Evolutionary conservation across 2,113 vertebrate species (phyloP).

Genomic region (Corynorhinus townsendii): DNA sequence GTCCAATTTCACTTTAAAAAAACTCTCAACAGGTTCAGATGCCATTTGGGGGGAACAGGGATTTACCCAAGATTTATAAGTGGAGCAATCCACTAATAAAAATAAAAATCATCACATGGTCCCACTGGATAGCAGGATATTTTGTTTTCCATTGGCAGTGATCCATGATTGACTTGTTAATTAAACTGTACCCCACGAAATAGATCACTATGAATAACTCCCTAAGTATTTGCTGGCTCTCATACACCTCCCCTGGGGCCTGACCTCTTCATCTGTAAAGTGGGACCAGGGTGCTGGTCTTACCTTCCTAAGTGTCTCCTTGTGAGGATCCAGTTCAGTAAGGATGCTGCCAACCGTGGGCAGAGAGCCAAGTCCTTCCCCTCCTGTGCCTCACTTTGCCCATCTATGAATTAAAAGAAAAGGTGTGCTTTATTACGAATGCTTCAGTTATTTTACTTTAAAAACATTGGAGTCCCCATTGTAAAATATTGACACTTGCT

Average conservation of each 20-base stretch:
- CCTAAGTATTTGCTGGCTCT: not conserved
- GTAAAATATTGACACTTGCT: not conserved
- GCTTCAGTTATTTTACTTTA: not conserved
- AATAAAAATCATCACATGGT: not conserved
- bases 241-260: fast-evolving
- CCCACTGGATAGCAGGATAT: not conserved
- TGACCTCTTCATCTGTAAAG: not conserved
- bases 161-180: not conserved
- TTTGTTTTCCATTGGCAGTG: not conserved
- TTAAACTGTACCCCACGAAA: not conserved
- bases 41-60: not conserved
- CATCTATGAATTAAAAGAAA: slow-evolving; percentile 12
- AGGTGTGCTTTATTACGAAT: not conserved
- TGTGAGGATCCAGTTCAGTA: not conserved
- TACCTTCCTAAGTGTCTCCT: not conserved
- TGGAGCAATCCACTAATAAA: not conserved
- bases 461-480: not conserved
- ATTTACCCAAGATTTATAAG: not conserved
- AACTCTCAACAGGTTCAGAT: not conserved
- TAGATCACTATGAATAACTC: not conserved
- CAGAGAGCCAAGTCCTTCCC: not conserved
- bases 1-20: not conserved
- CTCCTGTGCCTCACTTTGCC: not conserved
- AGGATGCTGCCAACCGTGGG: not conserved
- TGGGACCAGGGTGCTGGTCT: not conserved